phyloP scores from a whole-genome alignment of 2,888 invertebrate genomes.

The Mesochorus sp. region DNA sequence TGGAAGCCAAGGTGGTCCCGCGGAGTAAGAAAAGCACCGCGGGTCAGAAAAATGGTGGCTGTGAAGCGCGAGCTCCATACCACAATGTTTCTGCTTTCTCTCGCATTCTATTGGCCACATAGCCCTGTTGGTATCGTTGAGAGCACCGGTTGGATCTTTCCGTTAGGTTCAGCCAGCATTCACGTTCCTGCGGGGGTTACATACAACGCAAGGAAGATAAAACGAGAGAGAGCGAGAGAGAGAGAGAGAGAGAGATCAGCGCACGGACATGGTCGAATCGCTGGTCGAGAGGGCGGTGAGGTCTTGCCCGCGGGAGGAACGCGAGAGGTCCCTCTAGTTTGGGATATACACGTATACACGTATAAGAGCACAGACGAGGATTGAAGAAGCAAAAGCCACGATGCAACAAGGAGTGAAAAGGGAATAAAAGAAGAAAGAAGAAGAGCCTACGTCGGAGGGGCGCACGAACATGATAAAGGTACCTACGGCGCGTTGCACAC shows the following conservation, averaged over 20 bases:
- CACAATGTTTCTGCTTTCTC: background rate
- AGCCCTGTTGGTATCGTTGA: background rate
- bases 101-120: background rate
- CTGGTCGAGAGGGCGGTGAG: slow-evolving; percentile 47
- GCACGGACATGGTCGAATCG: background rate
- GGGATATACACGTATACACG: background rate
- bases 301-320: slow-evolving; percentile 23
- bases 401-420: slow-evolving; percentile 43
- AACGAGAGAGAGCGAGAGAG: slow-evolving; percentile 57
- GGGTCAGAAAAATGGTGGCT: slow-evolving; percentile 16
- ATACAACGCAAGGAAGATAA: background rate
- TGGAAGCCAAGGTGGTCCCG: background rate
- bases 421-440: slow-evolving; percentile 38
- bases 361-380: slow-evolving; percentile 4
- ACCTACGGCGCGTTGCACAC: slow-evolving; percentile 15
- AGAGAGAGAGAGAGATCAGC: too few relatives aligned
- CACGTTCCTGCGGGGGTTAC: slow-evolving; percentile 15
- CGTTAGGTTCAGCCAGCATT: slow-evolving; percentile 28
- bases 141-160: slow-evolving; percentile 22
- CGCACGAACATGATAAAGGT: slow-evolving; percentile 59
- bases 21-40: background rate
- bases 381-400: slow-evolving; percentile 38
- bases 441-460: slow-evolving; percentile 18
- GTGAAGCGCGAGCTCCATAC: background rate
- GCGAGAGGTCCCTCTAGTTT: slow-evolving; percentile 31